Base-by-base conservation (phyloP, 2,797 vertebrate genomes). In the Lithobates pipiens region DNA sequence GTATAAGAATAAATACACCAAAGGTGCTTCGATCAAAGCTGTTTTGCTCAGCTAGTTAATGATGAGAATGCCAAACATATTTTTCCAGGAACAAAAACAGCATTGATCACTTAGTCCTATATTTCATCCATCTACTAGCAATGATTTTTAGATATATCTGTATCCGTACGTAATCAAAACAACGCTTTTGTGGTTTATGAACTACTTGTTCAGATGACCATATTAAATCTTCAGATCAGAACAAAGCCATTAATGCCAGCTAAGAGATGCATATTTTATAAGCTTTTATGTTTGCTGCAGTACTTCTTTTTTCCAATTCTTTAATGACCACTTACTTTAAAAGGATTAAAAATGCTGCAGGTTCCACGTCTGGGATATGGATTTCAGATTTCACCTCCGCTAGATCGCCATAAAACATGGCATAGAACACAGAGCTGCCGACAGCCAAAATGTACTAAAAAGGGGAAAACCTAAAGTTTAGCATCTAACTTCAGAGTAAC, bases 391-490 rank as follows among this genome's bases (percentile, higher is more conserved):
- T 95, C 88, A 96, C 96, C 94, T 99, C 98, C 0, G 98, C 98
- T 13, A 99, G 95, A 91, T 99, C 97, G 6, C 98, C 96, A 39
- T 99, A 99, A 93, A 99, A 99, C 98, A 99, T 99, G 92, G 98
- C 98, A 50, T 98, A 97, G 94, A 99, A 99, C 91, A 99, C 98
- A 0, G 98, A 99, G 94, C 98, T 99, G 77, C 98, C 98, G 70
- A 99, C 98, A 10, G 98, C 98, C 94, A 99, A 91, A 89, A 99
- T 98, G 8, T 99, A 99, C 98, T 99, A 94, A 1, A 92, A 90
- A 36, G 34, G 34, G 75, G 89, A 76, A 21, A 67, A 29, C 5
- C 5, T 34, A 5, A 29, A n/a, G 34, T 25, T 80, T 54, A 71
- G 32, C 3, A n/a, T 54, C 50, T 16, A 18, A 16, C 50, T 3